These are phyloP conservation scores for Paraplagusia blochii DNA, from an alignment of 2,113 vertebrate genomes.

Conservation along the genomic window DNA sequence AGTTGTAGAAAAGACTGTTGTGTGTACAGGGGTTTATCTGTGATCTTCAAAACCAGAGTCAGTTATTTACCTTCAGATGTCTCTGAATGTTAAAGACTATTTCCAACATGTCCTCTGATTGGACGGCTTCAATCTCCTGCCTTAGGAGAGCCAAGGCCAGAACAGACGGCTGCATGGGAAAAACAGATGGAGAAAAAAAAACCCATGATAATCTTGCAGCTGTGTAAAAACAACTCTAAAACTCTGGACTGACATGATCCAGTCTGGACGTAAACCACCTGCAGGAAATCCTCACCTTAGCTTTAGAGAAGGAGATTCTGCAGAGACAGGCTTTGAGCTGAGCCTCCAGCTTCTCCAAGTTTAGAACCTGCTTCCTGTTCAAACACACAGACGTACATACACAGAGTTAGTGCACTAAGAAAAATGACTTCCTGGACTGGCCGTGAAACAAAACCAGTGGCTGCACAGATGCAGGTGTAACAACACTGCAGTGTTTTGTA, in stretches of 20 bases:
- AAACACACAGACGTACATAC: slow-evolving; percentile 11
- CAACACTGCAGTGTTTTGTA: slow-evolving; percentile 16
- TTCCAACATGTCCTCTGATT: slow-evolving; percentile 86
- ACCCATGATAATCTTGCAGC: not conserved
- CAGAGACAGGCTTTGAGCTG: slow-evolving; percentile 97
- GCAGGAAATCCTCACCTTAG: slow-evolving; percentile 82
- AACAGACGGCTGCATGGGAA: slow-evolving; percentile 83
- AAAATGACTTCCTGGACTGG: not conserved
- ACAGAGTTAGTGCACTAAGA: not conserved
- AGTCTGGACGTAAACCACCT: not conserved
- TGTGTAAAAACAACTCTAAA: not conserved
- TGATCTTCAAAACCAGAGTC: not conserved
- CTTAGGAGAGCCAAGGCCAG: slow-evolving; percentile 92
- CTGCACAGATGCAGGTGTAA: not conserved
- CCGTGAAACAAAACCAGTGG: too few relatives aligned
- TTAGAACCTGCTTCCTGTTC: slow-evolving; percentile 85
- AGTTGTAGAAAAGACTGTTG: too few relatives aligned
- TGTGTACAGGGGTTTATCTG: not conserved
- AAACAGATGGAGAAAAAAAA: slow-evolving; percentile 74
- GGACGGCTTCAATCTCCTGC: slow-evolving; percentile 86
- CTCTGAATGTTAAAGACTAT: slow-evolving; percentile 86
- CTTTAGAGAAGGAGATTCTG: slow-evolving; percentile 91
- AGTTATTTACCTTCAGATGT: slow-evolving; percentile 72
- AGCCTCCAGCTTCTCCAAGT: slow-evolving; percentile 92
- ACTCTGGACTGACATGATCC: not conserved